Percentiles rank a stretch among this genome's conserved stretches.
phyloP scores from a whole-genome alignment of 2,797 vertebrate genomes.

The Carduelis carduelis region DNA sequence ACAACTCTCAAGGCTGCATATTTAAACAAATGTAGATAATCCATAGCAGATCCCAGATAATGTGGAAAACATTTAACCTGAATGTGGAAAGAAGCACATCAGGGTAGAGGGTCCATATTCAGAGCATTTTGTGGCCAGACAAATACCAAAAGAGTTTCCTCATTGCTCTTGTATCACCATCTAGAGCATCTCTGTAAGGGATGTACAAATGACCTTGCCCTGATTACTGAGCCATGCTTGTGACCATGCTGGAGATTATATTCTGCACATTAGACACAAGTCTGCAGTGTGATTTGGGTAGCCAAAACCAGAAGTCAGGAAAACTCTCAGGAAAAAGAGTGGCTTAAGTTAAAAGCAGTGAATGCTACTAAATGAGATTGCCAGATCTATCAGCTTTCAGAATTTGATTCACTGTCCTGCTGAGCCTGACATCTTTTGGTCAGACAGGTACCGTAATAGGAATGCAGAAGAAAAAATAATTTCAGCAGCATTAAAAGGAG shows the following conservation, averaged over 20 bases:
- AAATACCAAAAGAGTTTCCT: neutral
- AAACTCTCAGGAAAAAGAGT: neutral
- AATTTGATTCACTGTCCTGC: neutral
- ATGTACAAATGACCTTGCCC: neutral
- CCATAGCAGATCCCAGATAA: neutral
- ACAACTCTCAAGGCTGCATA: neutral
- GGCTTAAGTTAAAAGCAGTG: neutral
- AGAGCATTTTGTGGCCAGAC: neutral
- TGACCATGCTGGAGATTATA: neutral
- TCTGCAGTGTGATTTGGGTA: neutral
- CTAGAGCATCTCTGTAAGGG: neutral
- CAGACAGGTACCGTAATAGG: neutral
- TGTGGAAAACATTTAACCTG: neutral
- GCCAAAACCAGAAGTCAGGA: neutral
- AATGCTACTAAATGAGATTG: neutral
- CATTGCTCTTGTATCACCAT: neutral
- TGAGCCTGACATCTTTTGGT: neutral
- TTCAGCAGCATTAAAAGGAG: neutral
- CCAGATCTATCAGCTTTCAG: neutral
- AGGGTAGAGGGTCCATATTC: neutral
- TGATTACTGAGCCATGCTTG: neutral
- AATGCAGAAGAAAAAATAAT: neutral
- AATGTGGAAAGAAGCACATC: neutral
- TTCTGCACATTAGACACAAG: neutral
- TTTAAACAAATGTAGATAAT: conserved; percentile 1